phyloP scores from a whole-genome alignment of 2,888 invertebrate species.

The Osedax fenrisi region DNA sequence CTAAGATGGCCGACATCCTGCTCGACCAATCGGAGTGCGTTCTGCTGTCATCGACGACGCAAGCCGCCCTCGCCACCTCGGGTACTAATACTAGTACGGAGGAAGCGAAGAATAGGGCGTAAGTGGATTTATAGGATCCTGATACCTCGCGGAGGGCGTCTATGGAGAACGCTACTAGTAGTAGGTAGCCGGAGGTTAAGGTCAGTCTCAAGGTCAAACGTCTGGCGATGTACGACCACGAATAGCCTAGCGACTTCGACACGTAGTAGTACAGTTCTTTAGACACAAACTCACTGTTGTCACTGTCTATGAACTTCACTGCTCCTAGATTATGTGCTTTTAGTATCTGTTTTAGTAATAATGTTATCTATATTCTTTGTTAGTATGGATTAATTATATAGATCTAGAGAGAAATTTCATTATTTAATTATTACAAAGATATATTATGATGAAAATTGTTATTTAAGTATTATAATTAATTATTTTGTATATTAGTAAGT shows the following conservation, averaged over 20 bases:
- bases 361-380: no score
- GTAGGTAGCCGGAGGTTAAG: conserved; percentile 30
- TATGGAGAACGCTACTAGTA: conserved; percentile 33
- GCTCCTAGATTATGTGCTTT: conserved; percentile 38
- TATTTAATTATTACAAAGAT: no score
- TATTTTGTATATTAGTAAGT: no score
- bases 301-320: conserved; percentile 38
- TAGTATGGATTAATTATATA: no score
- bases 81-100: conserved; percentile 29
- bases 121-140: conserved; percentile 30
- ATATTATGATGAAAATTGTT: no score
- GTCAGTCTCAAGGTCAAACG: conserved; percentile 29
- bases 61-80: background rate
- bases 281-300: conserved; percentile 37
- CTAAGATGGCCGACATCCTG: conserved; percentile 36
- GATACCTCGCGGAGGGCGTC: conserved; percentile 30
- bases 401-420: no score
- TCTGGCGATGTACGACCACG: conserved; percentile 34
- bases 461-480: no score
- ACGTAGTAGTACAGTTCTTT: conserved; percentile 38
- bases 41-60: background rate
- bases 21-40: conserved; percentile 35
- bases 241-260: conserved; percentile 35
- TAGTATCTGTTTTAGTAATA: conserved; percentile 36
- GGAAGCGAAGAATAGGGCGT: conserved; percentile 24